Percentiles rank a stretch among this genome's conserved stretches.
Conservation (phyloP, 1,140 invertebrate genomes). For the Cataglyphis hispanica region DNA sequence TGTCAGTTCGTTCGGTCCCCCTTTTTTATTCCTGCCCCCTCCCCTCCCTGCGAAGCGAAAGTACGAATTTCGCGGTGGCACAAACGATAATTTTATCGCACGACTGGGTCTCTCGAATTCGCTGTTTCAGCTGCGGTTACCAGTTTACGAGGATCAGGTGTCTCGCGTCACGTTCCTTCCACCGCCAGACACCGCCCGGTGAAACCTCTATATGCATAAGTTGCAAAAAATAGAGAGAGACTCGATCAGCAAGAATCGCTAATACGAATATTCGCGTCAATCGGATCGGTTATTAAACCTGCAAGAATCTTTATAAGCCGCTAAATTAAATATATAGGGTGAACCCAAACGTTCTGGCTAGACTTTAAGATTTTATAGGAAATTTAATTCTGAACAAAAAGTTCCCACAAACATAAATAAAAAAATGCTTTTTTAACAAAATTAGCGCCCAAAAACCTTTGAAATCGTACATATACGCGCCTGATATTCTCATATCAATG, state of each 20-base stretch:
- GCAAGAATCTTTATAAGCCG: not conserved
- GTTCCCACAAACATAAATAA: too few species aligned
- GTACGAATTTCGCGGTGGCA: slow-evolving; percentile 2
- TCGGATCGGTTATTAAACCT: not conserved
- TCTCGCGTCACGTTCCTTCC: slow-evolving; percentile 34
- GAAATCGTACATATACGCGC: too few species aligned
- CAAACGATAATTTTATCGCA: slow-evolving; percentile 39
- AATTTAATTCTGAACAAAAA: too few species aligned
- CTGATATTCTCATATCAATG: not conserved
- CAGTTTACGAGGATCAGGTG: slow-evolving; percentile 49
- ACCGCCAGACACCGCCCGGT: slow-evolving; percentile 12
- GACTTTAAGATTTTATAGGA: too few species aligned
- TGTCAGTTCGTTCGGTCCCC: not conserved
- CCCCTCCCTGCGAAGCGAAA: not conserved
- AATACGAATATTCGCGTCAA: not conserved
- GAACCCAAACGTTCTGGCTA: too few species aligned
- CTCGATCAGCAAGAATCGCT: not conserved
- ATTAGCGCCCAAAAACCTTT: too few species aligned
- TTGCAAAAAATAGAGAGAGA: slow-evolving; percentile 17
- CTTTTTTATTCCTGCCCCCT: not conserved
- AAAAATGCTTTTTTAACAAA: too few species aligned
- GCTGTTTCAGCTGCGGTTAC: slow-evolving; percentile 40
- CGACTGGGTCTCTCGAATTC: slow-evolving; percentile 37
- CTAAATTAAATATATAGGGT: not conserved
- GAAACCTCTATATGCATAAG: slow-evolving; percentile 5